Evolutionary conservation across 2,113 vertebrate genomes (phyloP).

Genomic region (Zosterops pallidus): DNA sequence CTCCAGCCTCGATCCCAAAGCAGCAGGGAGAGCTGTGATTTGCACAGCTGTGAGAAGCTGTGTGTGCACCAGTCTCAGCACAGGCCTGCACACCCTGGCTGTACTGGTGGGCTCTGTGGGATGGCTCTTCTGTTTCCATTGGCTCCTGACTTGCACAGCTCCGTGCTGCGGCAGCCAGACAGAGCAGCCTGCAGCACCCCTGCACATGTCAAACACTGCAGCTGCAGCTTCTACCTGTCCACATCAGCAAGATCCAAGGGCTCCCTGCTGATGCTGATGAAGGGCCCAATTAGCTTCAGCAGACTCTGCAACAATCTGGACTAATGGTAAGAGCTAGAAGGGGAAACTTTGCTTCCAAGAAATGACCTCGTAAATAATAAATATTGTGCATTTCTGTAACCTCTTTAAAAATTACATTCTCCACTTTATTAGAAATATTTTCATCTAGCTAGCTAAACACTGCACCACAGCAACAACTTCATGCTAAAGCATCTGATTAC

Average conservation of each 20-base stretch:
- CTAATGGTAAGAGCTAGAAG: neutral
- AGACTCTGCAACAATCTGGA: neutral
- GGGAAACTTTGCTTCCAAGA: neutral
- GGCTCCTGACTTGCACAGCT: neutral
- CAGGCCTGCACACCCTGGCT: neutral
- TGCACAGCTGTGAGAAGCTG: neutral
- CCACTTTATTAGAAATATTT: neutral
- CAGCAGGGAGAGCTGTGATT: neutral
- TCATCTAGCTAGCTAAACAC: neutral
- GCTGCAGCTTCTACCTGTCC: neutral
- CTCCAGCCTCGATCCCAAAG: neutral
- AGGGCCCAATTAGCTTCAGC: neutral
- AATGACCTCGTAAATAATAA: neutral
- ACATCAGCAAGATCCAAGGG: neutral
- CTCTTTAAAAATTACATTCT: neutral
- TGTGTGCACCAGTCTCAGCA: neutral
- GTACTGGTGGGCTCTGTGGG: neutral
- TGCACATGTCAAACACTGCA: rapidly evolving
- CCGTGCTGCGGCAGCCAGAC: rapidly evolving
- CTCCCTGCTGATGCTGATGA: neutral
- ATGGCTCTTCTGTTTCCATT: neutral
- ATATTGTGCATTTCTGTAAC: neutral
- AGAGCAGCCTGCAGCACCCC: neutral
- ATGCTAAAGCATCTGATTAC: neutral
- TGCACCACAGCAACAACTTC: neutral